Evolutionary conservation across 2,888 invertebrate species (phyloP).

Genomic region (Acronicta aceris): DNA sequence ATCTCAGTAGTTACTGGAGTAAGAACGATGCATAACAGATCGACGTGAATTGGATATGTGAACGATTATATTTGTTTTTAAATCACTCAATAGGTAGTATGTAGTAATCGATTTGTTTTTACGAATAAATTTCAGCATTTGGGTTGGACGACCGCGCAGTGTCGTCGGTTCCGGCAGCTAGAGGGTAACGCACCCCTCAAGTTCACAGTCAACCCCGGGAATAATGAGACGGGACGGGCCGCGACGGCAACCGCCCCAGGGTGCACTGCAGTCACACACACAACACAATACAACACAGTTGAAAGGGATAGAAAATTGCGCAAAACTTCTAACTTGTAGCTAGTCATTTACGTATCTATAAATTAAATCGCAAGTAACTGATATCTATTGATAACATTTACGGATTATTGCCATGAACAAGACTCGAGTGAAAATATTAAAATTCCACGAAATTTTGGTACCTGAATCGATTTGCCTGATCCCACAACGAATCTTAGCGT

Average conservation of each 20-base stretch:
- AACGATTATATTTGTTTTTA: conserved; percentile 44
- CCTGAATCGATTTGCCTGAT: conserved; percentile 32
- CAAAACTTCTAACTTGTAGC: conserved; percentile 47
- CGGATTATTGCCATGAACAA: conserved; percentile 15
- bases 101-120: conserved; percentile 31
- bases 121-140: conserved; percentile 54
- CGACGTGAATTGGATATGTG: conserved; percentile 56
- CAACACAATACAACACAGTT: conserved; percentile 60
- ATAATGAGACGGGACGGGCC: conserved; percentile 60
- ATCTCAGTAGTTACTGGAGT: conserved; percentile 42
- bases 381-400: conserved; percentile 29
- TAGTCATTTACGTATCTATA: conserved; percentile 29
- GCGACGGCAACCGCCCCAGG: conserved; percentile 64
- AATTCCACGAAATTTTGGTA: conserved; percentile 22
- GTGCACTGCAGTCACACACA: conserved; percentile 64
- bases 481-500: conserved; percentile 40
- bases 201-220: conserved; percentile 82
- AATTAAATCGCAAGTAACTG: conserved; percentile 37
- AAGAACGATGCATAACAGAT: conserved; percentile 36
- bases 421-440: conserved; percentile 26
- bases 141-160: conserved; percentile 71
- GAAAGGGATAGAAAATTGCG: conserved; percentile 64
- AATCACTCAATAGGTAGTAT: conserved; percentile 23
- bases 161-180: conserved; percentile 58
- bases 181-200: conserved; percentile 88